Percentiles rank a stretch among this genome's conserved stretches.
Conservation (phyloP, 35 echinoderm and acorn worm genomes). For the Lytechinus pictus region DNA sequence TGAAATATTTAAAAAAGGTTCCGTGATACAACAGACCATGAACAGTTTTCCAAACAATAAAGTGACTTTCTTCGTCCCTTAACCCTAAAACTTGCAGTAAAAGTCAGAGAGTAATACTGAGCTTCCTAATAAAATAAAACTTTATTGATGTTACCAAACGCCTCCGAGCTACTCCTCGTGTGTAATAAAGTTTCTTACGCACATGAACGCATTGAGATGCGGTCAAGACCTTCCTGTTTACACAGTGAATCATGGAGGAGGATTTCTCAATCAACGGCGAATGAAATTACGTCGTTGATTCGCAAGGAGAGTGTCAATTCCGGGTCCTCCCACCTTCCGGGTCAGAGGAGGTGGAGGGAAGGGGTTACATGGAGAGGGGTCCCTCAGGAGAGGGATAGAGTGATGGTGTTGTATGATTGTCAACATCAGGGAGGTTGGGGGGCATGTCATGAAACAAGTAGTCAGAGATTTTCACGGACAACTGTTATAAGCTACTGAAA, state of each 20-base stretch:
- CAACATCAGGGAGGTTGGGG: background rate
- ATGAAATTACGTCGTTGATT: constrained; percentile 4
- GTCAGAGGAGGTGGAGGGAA: background rate
- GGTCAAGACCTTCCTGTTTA: constrained; percentile 1
- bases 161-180: background rate
- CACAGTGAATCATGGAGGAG: background rate
- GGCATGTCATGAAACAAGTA: background rate
- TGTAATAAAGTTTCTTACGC: background rate
- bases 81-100: background rate
- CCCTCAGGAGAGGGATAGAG: background rate
- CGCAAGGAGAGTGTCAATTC: constrained; percentile 8
- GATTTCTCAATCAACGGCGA: background rate
- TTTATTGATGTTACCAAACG: background rate
- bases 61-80: background rate
- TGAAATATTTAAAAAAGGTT: no score
- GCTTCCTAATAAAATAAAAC: constrained; percentile 13
- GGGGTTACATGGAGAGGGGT: background rate
- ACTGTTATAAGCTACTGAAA: no score
- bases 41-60: background rate
- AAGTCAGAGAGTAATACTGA: background rate
- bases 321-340: constrained; percentile 13
- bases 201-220: background rate
- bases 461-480: no score
- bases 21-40: background rate
- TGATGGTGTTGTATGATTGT: background rate